Base-by-base conservation (phyloP, 2,113 vertebrate species). In the Crotalus helleri region DNA sequence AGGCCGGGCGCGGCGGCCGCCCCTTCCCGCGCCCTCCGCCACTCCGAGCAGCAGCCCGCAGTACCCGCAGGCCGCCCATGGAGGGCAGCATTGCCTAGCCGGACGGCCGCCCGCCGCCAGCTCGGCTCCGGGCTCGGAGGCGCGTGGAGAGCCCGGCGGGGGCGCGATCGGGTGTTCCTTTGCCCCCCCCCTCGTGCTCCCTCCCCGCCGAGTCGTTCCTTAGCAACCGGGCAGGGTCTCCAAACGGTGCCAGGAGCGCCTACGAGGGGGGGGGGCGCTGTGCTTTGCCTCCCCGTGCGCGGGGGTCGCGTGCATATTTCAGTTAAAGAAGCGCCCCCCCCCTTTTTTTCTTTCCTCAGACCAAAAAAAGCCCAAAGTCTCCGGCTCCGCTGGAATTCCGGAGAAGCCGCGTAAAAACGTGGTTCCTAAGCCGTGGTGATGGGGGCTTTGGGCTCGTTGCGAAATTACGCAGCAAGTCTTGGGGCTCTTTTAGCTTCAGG, bases 31-130 rank as follows among this genome's bases (percentile, higher is more conserved):
- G 2, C 26, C 33, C 33, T 12, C 51, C 64, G 2, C 6, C 39
- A 90, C 3, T 1, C 89, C 1, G 0, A 1, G 12, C 4, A 61
- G 49, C 0, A 15, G 17, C 11, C 17, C 3, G 92, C 19, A 0
- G 4, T 94, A 93, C 95, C 17, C 90, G 88, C 0, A 1, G 94
- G 91, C 3, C 92, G 21, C 46, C 96, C 95, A 94, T 95, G 97
- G 97, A 94, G 96, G 97, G 97, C 97, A 97, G 96, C 93, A 96
- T 97, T 85, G 95, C 39, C n/a, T 95, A 97, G 94, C 92, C 88
- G 33, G 94, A 54, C 91, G 85, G 24, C 94, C 87, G 4, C 4
- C 11, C 26, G 15, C 69, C 69, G 2, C 64, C 29, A 61, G 26
- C 29, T 69, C n/a, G 13, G 64, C 64, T n/a, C n/a, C 64, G 0